These are phyloP conservation scores for Oceanodroma leucorhoa DNA, from an alignment of 2,797 vertebrate species.

Conservation along the genomic window DNA sequence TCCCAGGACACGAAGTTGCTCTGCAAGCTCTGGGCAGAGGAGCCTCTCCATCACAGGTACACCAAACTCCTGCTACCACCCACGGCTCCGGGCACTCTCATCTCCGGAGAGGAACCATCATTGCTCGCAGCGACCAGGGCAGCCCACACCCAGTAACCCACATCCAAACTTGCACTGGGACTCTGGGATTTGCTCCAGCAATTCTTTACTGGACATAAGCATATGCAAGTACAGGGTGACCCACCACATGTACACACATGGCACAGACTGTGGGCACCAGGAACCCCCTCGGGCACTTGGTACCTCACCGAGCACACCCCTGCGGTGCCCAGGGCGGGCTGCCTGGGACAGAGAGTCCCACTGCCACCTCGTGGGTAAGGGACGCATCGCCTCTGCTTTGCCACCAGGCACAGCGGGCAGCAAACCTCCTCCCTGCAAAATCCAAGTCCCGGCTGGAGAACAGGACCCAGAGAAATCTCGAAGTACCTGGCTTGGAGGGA, in stretches of 20 bases:
- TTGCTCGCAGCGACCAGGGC: not conserved
- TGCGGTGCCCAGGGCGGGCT: not conserved
- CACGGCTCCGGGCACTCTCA: not conserved
- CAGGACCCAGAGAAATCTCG: not conserved
- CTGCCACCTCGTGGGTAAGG: slow-evolving; percentile 66
- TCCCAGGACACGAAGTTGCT: not conserved
- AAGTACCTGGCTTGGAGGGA: not conserved
- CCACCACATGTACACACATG: not conserved
- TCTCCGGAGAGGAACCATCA: accelerated
- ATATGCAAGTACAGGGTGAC: not conserved
- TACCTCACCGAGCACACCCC: not conserved
- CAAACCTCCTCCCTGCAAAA: not conserved
- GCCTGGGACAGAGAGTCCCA: slow-evolving; percentile 29
- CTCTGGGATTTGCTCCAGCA: not conserved
- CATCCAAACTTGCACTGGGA: not conserved
- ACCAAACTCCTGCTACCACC: not conserved
- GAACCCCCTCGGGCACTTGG: not conserved
- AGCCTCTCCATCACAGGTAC: not conserved
- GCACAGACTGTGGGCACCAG: not conserved
- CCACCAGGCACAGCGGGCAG: not conserved
- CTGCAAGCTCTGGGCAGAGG: not conserved
- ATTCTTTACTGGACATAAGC: slow-evolving; percentile 23
- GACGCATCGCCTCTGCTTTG: not conserved
- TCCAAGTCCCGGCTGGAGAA: not conserved
- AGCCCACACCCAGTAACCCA: not conserved